Conservation (phyloP, 2,797 vertebrate species). For the Catamblyrhynchus diadema region DNA sequence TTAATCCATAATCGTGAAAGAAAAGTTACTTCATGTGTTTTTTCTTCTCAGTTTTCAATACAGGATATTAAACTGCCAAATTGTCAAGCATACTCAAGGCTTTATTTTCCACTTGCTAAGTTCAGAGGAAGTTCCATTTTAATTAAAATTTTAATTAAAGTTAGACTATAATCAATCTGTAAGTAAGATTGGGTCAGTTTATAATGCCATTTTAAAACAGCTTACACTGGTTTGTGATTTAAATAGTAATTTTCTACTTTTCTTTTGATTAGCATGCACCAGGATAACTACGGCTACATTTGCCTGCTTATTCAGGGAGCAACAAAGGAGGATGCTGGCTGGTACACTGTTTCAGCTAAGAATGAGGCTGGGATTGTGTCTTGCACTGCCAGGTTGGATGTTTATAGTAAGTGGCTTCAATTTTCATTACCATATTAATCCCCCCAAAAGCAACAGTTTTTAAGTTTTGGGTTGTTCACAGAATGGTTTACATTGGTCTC, state of each 20-base stretch:
- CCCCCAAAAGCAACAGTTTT: background rate
- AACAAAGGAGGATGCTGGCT: constrained; percentile 93
- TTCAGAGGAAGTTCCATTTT: background rate
- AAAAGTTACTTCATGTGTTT: background rate
- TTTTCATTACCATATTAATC: background rate
- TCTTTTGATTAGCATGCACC: constrained; percentile 87
- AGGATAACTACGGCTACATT: constrained; percentile 95
- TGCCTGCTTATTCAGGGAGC: constrained; percentile 98
- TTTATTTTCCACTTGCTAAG: constrained; percentile 2
- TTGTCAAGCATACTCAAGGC: background rate
- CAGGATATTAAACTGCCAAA: background rate
- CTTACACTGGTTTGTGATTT: background rate
- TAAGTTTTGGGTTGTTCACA: background rate
- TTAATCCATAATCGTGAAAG: background rate
- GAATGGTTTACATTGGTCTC: constrained; percentile 65
- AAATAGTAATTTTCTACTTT: background rate
- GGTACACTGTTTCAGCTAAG: constrained; percentile 98
- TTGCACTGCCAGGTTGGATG: constrained; percentile 92
- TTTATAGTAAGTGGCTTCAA: constrained; percentile 83
- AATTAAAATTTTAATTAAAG: constrained; percentile 20
- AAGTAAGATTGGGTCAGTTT: background rate
- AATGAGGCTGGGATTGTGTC: constrained; percentile 97
- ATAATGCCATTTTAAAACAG: constrained; percentile 25
- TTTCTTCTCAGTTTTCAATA: background rate
- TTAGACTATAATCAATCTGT: background rate